Percentiles rank a stretch among this genome's conserved stretches.
Conservation (phyloP, 2,113 vertebrate genomes). For the Callipepla squamata region DNA sequence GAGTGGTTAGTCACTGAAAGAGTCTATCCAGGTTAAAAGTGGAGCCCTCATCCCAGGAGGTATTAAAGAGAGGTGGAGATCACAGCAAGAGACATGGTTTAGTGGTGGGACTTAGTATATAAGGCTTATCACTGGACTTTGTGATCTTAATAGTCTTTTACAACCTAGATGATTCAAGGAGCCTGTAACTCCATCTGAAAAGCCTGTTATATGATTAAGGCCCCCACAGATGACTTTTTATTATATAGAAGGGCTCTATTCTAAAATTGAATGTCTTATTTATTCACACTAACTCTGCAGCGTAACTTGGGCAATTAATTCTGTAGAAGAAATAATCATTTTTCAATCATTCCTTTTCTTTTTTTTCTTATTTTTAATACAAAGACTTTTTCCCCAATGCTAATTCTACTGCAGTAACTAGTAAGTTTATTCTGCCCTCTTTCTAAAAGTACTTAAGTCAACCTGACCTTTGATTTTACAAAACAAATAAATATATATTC, state of each 20-base stretch:
- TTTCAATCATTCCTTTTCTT: not conserved
- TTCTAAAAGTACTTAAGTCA: not conserved
- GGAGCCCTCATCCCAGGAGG: not conserved
- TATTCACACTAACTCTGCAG: not conserved
- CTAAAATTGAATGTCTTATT: not conserved
- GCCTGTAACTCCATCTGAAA: not conserved
- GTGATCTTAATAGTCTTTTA: not conserved
- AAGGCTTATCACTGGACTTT: not conserved
- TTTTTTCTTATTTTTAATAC: not conserved
- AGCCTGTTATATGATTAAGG: not conserved
- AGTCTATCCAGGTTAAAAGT: not conserved
- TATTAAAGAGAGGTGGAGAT: not conserved
- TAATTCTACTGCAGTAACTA: not conserved
- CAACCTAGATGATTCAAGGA: not conserved
- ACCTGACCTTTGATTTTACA: conserved; percentile 10
- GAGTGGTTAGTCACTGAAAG: not conserved
- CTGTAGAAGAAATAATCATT: not conserved
- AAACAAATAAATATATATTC: not conserved
- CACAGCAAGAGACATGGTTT: not conserved
- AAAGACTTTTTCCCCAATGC: not conserved
- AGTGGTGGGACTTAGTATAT: not conserved
- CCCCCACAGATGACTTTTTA: not conserved
- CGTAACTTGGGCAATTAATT: not conserved
- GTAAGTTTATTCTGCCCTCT: not conserved
- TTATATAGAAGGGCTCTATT: not conserved